Percentiles rank a stretch among this genome's conserved stretches.
Evolutionary conservation across 2,888 invertebrate genomes (phyloP).

Genomic region (Xanthia togata): DNA sequence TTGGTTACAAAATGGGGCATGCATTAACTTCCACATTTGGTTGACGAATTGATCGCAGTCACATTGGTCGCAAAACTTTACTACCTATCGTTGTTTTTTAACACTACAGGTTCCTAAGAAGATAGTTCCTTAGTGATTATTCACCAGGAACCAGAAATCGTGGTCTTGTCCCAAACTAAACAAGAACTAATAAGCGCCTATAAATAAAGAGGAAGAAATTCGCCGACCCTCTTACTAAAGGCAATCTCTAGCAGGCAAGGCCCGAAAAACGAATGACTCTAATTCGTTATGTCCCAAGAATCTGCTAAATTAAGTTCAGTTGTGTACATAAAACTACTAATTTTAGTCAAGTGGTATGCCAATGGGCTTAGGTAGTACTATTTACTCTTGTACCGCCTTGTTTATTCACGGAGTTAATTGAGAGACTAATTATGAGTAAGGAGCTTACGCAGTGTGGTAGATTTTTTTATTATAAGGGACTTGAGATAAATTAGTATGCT

Average conservation of each 20-base stretch:
- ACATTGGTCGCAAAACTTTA: no score
- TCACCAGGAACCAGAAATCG: neutral
- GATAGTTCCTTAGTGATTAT: neutral
- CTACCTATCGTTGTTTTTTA: no score
- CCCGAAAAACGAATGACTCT: conserved; percentile 50
- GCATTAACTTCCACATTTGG: no score
- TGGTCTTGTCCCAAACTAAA: neutral
- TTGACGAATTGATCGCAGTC: no score
- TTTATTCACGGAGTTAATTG: conserved; percentile 58
- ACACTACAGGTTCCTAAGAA: neutral
- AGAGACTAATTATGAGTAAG: conserved; percentile 47
- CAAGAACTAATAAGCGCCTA: neutral
- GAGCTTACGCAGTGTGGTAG: conserved; percentile 30
- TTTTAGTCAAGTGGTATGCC: conserved; percentile 54
- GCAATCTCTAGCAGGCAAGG: conserved; percentile 10
- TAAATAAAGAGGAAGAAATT: conserved; percentile 29
- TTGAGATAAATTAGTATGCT: conserved; percentile 22
- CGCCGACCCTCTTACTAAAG: conserved; percentile 12
- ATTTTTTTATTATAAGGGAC: conserved; percentile 33
- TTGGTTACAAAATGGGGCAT: no score
- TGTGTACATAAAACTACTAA: conserved; percentile 44
- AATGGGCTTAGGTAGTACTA: conserved; percentile 33
- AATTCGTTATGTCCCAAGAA: conserved; percentile 57
- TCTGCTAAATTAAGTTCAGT: conserved; percentile 64
- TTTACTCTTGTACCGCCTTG: conserved; percentile 34